Base-by-base conservation (phyloP, 2,797 vertebrate genomes). In the Rhinoraja longicauda region DNA sequence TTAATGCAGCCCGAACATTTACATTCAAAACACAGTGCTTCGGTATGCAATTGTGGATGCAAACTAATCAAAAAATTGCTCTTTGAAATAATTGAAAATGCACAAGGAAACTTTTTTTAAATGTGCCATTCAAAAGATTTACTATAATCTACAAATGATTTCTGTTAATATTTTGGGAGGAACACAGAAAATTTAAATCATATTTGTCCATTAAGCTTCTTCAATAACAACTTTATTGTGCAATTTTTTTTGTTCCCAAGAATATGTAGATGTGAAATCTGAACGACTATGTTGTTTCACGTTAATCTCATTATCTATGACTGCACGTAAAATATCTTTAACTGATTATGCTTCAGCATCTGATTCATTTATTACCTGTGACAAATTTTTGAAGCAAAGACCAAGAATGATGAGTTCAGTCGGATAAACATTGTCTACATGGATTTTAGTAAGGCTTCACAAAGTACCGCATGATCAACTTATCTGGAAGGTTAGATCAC, bases 231-330 rank as follows among this genome's bases (percentile, higher is more conserved):
- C 62, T 4, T 67, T 67, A 36, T 36, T 21, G 59, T 19, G 7
- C n/a, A 8, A 9, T 67, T 19, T n/a, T 7, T 67, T 32, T 36
- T 13, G 15, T 67, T 1, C 59, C 29, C n/a, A 88, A 67, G 19
- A 88, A 64, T 67, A 32, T 88, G n/a, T 84, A 32, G 59, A 88
- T 19, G 15, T 67, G 59, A 64, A 45, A 36, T 10, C n/a, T 32
- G 21, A 36, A 36, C 84, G 67, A 67, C n/a, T 88, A n/a, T 29
- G n/a, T 88, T 32, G 59, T 88, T 88, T 88, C 59, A 36, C 15
- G 84, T 88, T 88, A 88, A 88, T 88, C 84, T 67, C 62, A 88
- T 32, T 88, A 67, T 88, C n/a, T 17, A n/a, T 36, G 84, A 59
- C 59, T 88, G 59, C n/a, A 64, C 15, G 6, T 67, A 36, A 88